Evolutionary conservation across 2,888 invertebrate species (phyloP).

Genomic region (Cetonia aurata): DNA sequence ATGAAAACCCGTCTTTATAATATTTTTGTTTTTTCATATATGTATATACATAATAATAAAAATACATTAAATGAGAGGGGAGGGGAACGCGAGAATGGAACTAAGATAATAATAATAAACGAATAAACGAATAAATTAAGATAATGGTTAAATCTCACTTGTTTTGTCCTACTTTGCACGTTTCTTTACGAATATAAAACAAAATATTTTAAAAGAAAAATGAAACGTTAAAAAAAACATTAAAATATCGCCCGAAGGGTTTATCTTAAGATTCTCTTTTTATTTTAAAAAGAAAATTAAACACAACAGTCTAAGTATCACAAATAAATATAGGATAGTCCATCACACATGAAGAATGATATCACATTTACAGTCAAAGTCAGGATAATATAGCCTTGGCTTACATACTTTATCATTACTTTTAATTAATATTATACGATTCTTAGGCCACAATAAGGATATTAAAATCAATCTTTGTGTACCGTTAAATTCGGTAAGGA

Average conservation of each 20-base stretch:
- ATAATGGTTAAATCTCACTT: conserved; percentile 40
- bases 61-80: conserved; percentile 1
- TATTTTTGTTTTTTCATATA: background rate
- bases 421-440: conserved; percentile 25
- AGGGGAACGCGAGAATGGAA: background rate
- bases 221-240: background rate
- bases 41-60: conserved; percentile 18
- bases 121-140: conserved; percentile 21
- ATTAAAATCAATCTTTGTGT: background rate
- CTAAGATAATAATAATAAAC: conserved; percentile 8
- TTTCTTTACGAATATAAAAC: conserved; percentile 14
- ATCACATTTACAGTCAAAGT: conserved; percentile 58
- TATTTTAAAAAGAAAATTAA: conserved; percentile 34
- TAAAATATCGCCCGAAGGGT: background rate
- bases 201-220: conserved; percentile 8
- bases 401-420: conserved; percentile 16
- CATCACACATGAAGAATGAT: conserved; percentile 60
- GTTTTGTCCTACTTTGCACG: conserved; percentile 40
- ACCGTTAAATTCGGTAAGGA: conserved; percentile 50
- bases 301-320: conserved; percentile 46
- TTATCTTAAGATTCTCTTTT: conserved; percentile 7
- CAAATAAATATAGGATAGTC: conserved; percentile 47
- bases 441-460: conserved; percentile 54
- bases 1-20: background rate
- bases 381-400: conserved; percentile 22